These are phyloP conservation scores for Drosophila prosaltans DNA, from an alignment of 1,140 invertebrate genomes.

Conservation along the genomic window DNA sequence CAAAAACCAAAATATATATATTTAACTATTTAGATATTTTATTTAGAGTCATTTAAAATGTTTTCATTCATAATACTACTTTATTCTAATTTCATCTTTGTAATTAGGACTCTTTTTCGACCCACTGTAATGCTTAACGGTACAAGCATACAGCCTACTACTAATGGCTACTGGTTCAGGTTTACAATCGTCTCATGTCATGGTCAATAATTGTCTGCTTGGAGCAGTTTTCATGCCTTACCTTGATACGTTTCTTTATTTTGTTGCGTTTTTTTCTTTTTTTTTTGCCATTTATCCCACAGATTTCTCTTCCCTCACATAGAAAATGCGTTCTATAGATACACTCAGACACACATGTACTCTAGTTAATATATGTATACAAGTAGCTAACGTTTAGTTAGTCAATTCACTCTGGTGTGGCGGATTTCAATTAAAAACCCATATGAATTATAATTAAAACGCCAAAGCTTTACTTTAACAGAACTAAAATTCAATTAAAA, in stretches of 20 bases:
- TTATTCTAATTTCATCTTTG: background rate
- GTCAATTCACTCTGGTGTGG: background rate
- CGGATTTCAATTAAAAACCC: constrained; percentile 61
- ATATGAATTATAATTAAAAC: constrained; percentile 62
- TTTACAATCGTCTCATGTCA: constrained; percentile 30
- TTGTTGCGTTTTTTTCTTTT: no score
- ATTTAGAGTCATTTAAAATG: no score
- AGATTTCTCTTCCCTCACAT: constrained; percentile 2
- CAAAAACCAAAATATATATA: no score
- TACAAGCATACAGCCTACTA: constrained; percentile 23
- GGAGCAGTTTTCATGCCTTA: constrained; percentile 53
- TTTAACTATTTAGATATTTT: no score
- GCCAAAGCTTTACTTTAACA: constrained; percentile 24
- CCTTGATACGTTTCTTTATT: constrained; percentile 3
- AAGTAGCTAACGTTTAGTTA: no score
- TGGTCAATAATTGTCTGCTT: constrained; percentile 72
- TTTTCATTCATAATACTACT: no score
- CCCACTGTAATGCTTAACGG: constrained; percentile 41
- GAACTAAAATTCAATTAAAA: constrained; percentile 55
- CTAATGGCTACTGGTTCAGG: constrained; percentile 2
- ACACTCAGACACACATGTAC: no score
- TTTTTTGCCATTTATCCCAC: background rate
- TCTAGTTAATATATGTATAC: no score
- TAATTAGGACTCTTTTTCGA: background rate
- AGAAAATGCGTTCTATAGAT: background rate